These are phyloP conservation scores for Scaptomyza flava DNA, from an alignment of 2,888 invertebrate species.

Conservation along the genomic window DNA sequence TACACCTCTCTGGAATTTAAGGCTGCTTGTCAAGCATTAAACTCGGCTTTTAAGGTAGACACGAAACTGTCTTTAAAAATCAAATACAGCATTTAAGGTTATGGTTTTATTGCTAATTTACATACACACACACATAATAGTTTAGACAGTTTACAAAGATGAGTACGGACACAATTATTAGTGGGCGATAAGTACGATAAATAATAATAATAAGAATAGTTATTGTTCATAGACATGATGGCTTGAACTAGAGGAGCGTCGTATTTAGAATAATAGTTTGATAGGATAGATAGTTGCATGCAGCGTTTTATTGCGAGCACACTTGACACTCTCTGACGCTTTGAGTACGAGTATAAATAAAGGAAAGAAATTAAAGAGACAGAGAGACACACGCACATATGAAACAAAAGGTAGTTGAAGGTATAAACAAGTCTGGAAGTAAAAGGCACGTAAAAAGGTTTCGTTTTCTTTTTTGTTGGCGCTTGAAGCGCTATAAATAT, in stretches of 20 bases:
- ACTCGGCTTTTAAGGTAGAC: conserved; percentile 21
- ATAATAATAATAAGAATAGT: conserved; percentile 21
- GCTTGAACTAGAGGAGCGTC: conserved; percentile 52
- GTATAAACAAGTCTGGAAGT: conserved; percentile 20
- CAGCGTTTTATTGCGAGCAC: conserved; percentile 52
- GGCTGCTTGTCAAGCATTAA: conserved; percentile 45
- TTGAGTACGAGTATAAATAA: conserved; percentile 10
- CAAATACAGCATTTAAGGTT: conserved; percentile 67
- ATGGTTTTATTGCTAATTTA: conserved; percentile 75
- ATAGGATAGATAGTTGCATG: conserved; percentile 50
- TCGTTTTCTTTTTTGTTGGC: conserved; percentile 22
- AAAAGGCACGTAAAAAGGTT: conserved; percentile 73
- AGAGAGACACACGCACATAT: conserved; percentile 42
- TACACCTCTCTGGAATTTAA: neutral
- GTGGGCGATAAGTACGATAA: conserved; percentile 43
- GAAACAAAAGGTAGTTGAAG: conserved; percentile 19
- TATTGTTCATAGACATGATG: conserved; percentile 53
- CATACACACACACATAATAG: conserved; percentile 68
- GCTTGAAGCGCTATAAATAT: conserved; percentile 26
- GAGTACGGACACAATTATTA: conserved; percentile 62
- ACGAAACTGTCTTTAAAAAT: conserved; percentile 33
- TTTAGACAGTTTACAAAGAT: conserved; percentile 63
- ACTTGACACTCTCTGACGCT: conserved; percentile 30
- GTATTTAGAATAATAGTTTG: conserved; percentile 34
- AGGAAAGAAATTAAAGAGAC: conserved; percentile 21